Evolutionary conservation across 1,140 invertebrate species (phyloP).

Genomic region (Bradysia coprophila): DNA sequence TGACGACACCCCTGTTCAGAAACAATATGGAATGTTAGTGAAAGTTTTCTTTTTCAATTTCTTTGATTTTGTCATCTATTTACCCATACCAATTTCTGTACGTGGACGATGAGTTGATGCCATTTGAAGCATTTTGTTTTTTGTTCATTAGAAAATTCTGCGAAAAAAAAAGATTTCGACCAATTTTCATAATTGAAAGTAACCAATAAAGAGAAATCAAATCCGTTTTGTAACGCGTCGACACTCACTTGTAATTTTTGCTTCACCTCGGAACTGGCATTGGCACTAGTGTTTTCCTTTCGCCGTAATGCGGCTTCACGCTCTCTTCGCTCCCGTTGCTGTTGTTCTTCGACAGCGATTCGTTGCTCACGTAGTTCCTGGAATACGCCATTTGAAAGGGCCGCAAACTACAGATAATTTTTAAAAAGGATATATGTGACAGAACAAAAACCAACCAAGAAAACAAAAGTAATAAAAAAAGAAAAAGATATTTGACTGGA

Average conservation of each 20-base stretch:
- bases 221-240: too few species aligned
- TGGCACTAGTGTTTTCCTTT: slow-evolving; percentile 87
- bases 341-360: slow-evolving; percentile 32
- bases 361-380: slow-evolving; percentile 70
- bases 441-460: slow-evolving; percentile 2
- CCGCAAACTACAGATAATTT: slow-evolving; percentile 19
- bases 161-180: slow-evolving; percentile 16
- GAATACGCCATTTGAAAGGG: slow-evolving; percentile 24
- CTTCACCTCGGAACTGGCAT: slow-evolving; percentile 90
- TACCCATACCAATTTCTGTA: slow-evolving; percentile 66
- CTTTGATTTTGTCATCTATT: neutral
- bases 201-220: too few species aligned
- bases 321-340: slow-evolving; percentile 33
- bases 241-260: slow-evolving; percentile 71
- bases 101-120: slow-evolving; percentile 41
- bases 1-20: slow-evolving; percentile 31
- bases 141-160: slow-evolving; percentile 82
- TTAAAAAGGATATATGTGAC: slow-evolving; percentile 2
- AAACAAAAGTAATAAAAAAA: neutral
- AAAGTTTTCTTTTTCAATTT: too few species aligned
- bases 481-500: too few species aligned
- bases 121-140: slow-evolving; percentile 63
- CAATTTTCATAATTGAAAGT: too few species aligned
- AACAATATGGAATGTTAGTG: slow-evolving; percentile 4
- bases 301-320: slow-evolving; percentile 56